A percentile compares a stretch with the other conserved stretches of the same genome.
phyloP scores from a whole-genome alignment of 2,797 vertebrate genomes.

The Hydrolagus colliei region DNA sequence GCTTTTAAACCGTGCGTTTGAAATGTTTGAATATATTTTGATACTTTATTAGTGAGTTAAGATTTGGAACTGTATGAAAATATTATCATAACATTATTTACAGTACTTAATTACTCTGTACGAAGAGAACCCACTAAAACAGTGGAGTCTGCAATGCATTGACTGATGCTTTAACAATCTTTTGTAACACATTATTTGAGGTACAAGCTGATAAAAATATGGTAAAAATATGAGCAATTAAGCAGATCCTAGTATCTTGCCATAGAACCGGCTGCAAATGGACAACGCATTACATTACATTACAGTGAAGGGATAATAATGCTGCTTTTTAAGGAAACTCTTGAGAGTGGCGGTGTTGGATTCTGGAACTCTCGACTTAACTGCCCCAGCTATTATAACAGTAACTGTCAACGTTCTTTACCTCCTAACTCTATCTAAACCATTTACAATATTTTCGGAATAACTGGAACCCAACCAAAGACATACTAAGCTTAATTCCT shows the following conservation, averaged over 20 bases:
- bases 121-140: background rate
- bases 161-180: background rate
- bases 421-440: background rate
- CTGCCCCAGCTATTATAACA: background rate
- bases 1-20: background rate
- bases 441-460: background rate
- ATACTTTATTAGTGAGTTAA: background rate
- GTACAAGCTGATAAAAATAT: background rate
- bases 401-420: background rate
- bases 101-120: background rate
- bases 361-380: background rate
- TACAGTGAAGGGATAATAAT: background rate
- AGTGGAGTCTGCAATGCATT: background rate
- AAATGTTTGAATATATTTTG: background rate
- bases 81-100: constrained; percentile 24
- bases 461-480: no score
- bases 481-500: no score
- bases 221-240: background rate
- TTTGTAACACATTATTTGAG: constrained; percentile 10
- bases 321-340: background rate
- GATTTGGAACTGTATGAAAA: constrained; percentile 5
- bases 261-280: background rate
- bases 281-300: background rate
- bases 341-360: background rate
- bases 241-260: background rate